Evolutionary conservation across 2,113 vertebrate species (phyloP).

Genomic region (Lepisosteus osseus): DNA sequence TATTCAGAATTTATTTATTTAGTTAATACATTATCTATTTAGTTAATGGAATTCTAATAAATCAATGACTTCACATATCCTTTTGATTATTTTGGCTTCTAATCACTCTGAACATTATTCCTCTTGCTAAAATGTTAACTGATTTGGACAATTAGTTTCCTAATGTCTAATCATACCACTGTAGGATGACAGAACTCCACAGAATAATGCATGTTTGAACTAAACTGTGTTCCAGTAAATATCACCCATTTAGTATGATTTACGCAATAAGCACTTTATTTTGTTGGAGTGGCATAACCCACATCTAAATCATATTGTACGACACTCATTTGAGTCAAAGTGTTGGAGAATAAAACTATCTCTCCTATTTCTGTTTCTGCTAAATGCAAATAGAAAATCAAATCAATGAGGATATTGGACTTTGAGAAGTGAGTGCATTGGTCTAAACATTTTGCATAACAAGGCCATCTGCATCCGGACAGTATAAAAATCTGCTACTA

Average conservation of each 20-base stretch:
- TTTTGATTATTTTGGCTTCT: conserved; percentile 8
- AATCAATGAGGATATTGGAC: too few relatives aligned
- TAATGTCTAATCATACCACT: conserved; percentile 9
- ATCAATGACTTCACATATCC: neutral
- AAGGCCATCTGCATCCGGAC: too few relatives aligned
- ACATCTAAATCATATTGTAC: neutral
- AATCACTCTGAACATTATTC: neutral
- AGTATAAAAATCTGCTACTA: too few relatives aligned
- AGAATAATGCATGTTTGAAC: neutral
- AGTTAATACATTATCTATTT: conserved; percentile 5
- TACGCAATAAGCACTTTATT: conserved; percentile 18
- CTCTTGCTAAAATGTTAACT: neutral
- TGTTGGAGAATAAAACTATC: neutral
- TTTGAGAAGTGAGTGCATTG: too few relatives aligned
- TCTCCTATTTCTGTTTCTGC: too few relatives aligned
- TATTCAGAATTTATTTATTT: neutral
- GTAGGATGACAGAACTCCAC: conserved; percentile 10
- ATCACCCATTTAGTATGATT: neutral
- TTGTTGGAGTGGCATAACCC: conserved; percentile 1
- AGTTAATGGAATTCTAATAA: conserved; percentile 9
- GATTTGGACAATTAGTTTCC: neutral
- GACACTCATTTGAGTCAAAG: neutral
- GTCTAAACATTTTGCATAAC: too few relatives aligned
- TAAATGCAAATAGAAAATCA: too few relatives aligned
- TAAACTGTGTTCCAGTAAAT: neutral